Evolutionary conservation across 2,888 invertebrate species (phyloP).

Genomic region (Xestia rhomboidea): DNA sequence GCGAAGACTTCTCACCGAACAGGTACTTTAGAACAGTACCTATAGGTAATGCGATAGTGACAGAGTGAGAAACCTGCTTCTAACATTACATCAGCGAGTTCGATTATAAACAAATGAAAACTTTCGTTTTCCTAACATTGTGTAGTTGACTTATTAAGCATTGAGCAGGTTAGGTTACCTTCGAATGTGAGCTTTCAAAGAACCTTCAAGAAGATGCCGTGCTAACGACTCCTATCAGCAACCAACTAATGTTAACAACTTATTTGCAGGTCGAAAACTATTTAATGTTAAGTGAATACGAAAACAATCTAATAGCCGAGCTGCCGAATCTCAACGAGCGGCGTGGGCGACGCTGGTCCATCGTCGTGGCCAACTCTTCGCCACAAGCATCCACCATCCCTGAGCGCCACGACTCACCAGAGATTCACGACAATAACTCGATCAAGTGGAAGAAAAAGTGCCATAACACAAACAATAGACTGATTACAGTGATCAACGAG

Average conservation of each 20-base stretch:
- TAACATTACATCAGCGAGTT: not conserved
- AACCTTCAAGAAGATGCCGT: not conserved
- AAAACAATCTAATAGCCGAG: conserved; percentile 95
- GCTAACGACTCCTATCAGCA: not conserved
- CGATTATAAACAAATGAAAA: not conserved
- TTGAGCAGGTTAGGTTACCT: not conserved
- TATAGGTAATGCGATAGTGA: not conserved
- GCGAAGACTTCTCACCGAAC: not conserved
- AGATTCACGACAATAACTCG: conserved; percentile 80
- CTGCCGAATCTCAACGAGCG: conserved; percentile 94
- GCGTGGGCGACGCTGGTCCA: conserved; percentile 93
- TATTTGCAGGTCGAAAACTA: conserved; percentile 94
- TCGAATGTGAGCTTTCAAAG: not conserved
- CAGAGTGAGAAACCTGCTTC: not conserved
- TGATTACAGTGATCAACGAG: conserved; percentile 95
- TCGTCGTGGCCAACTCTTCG: conserved; percentile 89
- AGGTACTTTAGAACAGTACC: not conserved
- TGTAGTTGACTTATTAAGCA: not conserved
- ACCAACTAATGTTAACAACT: conserved; percentile 15
- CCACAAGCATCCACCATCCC: conserved; percentile 75
- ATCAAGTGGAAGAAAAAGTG: conserved; percentile 88
- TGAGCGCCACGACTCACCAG: conserved; percentile 83
- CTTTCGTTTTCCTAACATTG: not conserved
- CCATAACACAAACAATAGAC: conserved; percentile 91
- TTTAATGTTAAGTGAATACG: conserved; percentile 96